Evolutionary conservation across 2,888 invertebrate genomes (phyloP), one percentile per base, ranked within the genome.

Genomic region (Chesias legatella): DNA sequence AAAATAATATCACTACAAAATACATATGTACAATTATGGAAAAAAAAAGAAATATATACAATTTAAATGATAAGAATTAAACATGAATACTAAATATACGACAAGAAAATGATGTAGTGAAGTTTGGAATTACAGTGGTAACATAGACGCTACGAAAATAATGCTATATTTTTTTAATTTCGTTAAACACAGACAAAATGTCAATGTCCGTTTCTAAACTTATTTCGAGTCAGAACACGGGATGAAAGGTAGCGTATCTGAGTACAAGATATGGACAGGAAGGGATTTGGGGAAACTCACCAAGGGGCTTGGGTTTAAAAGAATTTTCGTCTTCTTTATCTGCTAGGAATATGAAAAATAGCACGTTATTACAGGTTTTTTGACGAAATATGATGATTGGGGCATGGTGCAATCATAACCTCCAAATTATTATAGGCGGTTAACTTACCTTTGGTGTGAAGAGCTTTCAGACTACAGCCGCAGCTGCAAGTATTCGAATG

Each of bases 381-480:
- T 30, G 37, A 36, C 46, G 9, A 29, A 29, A 10, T 6, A 22
- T 17, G 8, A 33, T 40, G 36, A 45, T 36, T 45, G 22, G 25
- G 51, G 71, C 63, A 62, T 81, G 82, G 81, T 71, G 81, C 70
- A 81, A 81, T 73, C 63, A 69, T 82, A 81, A 82, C 82, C 81
- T 82, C 53, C 71, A 79, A 80, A 59, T 54, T 25, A 32, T 38
- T 10, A 17, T 34, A 10, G 1, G 10, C 2, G 20, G 23, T 35
- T 28, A 30, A 24, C 30, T 35, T 89, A 94, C 94, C 92, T 91
- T 94, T 94, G 0, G 92, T 93, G 61, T 94, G 94, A 11, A 92
- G 73, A 23, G 85, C 84, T 61, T 90, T 89, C 9, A 88, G 84
- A 20, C 90, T 91, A 67, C 93, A 94, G 11, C 93, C 93, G 56